Evolutionary conservation across 23 tunicate species (phyloP).

Genomic region (Botrylloides violaceus): DNA sequence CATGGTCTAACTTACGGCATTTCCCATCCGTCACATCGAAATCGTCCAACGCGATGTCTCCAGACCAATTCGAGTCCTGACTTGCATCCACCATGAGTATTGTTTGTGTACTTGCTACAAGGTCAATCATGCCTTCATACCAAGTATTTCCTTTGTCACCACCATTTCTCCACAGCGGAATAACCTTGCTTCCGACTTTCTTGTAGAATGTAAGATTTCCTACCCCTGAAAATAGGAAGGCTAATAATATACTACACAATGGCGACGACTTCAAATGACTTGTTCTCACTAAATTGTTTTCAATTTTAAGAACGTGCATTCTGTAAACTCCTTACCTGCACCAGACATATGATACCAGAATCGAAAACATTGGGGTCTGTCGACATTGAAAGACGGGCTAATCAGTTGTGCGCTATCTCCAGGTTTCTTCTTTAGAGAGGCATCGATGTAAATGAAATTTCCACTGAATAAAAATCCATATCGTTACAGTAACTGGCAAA

Average conservation of each 20-base stretch:
- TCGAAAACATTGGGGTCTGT: slow-evolving; percentile 20
- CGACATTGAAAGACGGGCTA: background rate
- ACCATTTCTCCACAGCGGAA: background rate
- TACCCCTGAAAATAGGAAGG: background rate
- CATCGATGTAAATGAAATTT: slow-evolving; percentile 68
- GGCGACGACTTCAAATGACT: no score
- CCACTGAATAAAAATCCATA: slow-evolving; percentile 40
- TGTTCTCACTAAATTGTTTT: no score
- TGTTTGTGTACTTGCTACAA: background rate
- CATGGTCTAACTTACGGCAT: slow-evolving; percentile 90
- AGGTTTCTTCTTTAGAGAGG: slow-evolving; percentile 26
- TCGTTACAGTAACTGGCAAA: no score
- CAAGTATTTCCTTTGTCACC: slow-evolving; percentile 17
- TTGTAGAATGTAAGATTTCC: slow-evolving; percentile 15
- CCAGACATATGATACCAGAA: slow-evolving; percentile 92
- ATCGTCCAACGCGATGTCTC: slow-evolving; percentile 91
- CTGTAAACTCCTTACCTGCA: slow-evolving; percentile 42
- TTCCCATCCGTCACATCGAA: slow-evolving; percentile 38
- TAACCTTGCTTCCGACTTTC: background rate
- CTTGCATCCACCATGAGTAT: slow-evolving; percentile 36
- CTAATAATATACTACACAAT: no score
- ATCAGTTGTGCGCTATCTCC: slow-evolving; percentile 40
- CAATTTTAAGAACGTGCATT: no score
- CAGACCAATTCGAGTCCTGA: slow-evolving; percentile 47
- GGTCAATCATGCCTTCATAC: slow-evolving; percentile 12